Conservation (phyloP, 2,888 invertebrate genomes). For the Dicranocentrus wangi region DNA sequence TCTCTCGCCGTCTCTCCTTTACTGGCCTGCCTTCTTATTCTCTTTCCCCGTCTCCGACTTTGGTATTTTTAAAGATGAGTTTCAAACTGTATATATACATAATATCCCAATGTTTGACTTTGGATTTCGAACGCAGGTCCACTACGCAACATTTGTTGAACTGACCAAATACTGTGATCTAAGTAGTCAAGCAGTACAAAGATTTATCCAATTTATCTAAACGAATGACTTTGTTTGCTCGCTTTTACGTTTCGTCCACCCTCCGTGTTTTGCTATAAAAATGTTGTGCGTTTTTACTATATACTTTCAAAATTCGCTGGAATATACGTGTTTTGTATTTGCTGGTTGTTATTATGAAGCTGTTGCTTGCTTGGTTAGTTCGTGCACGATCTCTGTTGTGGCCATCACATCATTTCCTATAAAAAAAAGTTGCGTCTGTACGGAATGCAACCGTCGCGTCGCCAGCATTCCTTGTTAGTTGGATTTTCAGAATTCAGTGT, state of each 20-base stretch:
- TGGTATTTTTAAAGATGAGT: too few species aligned
- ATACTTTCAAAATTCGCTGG: background rate
- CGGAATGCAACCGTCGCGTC: background rate
- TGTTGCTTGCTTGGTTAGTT: constrained; percentile 56
- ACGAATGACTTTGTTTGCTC: constrained; percentile 64
- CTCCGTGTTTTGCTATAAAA: constrained; percentile 24
- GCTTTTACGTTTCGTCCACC: constrained; percentile 41
- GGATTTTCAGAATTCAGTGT: too few species aligned
- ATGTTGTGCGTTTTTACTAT: constrained; percentile 3
- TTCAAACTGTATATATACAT: too few species aligned
- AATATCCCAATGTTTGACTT: too few species aligned
- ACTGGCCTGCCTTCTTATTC: too few species aligned
- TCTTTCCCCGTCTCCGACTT: too few species aligned
- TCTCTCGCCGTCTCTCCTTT: too few species aligned
- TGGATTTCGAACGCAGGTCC: background rate
- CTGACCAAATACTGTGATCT: background rate
- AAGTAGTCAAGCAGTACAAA: constrained; percentile 36
- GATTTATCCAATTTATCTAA: constrained; percentile 63
- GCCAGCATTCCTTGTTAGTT: too few species aligned
- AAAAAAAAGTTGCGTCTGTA: constrained; percentile 11
- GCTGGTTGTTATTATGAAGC: constrained; percentile 25
- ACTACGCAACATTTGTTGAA: background rate
- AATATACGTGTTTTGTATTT: background rate
- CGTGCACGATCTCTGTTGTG: constrained; percentile 34
- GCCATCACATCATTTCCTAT: constrained; percentile 27